Evolutionary conservation across 1,140 invertebrate genomes (phyloP), one percentile per base, ranked within the genome.

Genomic region (Wasmannia auropunctata): DNA sequence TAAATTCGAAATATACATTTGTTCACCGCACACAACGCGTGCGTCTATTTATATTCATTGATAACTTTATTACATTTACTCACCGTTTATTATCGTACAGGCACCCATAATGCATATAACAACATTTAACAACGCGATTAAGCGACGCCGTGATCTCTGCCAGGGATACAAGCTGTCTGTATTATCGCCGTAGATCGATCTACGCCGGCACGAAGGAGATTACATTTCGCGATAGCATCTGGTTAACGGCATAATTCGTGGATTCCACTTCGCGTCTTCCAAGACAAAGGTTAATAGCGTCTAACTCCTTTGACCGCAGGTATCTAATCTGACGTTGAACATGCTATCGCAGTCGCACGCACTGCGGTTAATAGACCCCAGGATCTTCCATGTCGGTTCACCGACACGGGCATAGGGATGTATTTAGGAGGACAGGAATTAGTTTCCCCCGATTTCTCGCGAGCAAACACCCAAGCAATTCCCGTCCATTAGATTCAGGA

Each of bases 161-260:
- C n/a, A 16, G 31, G 60, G 40, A 34, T 72, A 43, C n/a, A 31
- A 58, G 79, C 14, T 74, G 79, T 74, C 37, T 25, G 79, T 46
- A 83, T 83, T 46, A 72, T 83, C 79, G n/a, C 40, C 31, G 19
- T 19, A 58, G 67, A 83, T 72, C 51, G 37, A 83, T 83, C 37
- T 58, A 72, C 8, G 19, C 31, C 14, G 16, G 37, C 67, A 74
- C 67, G 67, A n/a, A 58, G 25, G 40, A 60, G 79, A 83, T 83
- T 72, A 58, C 67, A 83, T 60, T 72, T 51, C 51, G 54, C 54
- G 67, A 74, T 83, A 74, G 67, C 28, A 83, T 83, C 67, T 58
- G 54, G 67, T 83, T 83, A 83, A 83, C 79, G 67, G 79, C 51
- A 83, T 83, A 83, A 83, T 83, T 83, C 79, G 43, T 43, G 67